Evolutionary conservation across 2,888 invertebrate species (phyloP).

Genomic region (Eremobia ochroleuca): DNA sequence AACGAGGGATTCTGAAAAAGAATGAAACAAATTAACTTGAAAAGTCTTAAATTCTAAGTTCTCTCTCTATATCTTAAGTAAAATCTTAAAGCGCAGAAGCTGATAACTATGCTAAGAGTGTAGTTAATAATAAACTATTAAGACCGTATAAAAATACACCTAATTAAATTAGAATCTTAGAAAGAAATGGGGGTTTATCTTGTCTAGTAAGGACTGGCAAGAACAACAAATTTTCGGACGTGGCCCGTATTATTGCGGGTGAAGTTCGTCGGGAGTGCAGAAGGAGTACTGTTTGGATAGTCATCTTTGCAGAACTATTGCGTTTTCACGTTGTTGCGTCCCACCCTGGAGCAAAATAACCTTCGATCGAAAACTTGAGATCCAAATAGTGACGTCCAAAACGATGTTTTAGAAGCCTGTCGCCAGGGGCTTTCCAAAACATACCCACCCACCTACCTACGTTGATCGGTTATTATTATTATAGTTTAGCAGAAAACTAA

Average conservation of each 20-base stretch:
- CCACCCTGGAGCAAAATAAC: neutral
- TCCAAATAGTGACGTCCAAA: neutral
- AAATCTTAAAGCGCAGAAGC: neutral
- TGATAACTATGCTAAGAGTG: neutral
- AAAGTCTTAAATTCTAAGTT: neutral
- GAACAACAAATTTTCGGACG: neutral
- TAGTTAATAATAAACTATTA: neutral
- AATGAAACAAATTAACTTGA: conserved; percentile 5
- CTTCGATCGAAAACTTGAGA: neutral
- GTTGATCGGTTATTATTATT: neutral
- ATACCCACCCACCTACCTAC: too few species aligned
- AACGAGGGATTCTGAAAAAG: conserved; percentile 94
- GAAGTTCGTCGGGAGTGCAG: neutral
- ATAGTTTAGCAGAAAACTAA: neutral
- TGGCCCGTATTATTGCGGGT: too few species aligned
- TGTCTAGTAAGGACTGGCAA: neutral
- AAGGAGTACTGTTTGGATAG: neutral
- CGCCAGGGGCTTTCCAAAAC: neutral
- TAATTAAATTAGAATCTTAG: neutral
- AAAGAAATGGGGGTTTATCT: neutral
- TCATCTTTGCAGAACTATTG: neutral
- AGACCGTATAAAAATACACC: neutral
- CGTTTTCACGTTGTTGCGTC: neutral
- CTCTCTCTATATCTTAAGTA: neutral
- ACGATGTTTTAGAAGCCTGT: neutral